Percentiles rank a stretch among this genome's conserved stretches.
These are phyloP conservation scores for Leptinotarsa defecta DNA, from an alignment of 1,140 invertebrate species.

Conservation along the genomic window DNA sequence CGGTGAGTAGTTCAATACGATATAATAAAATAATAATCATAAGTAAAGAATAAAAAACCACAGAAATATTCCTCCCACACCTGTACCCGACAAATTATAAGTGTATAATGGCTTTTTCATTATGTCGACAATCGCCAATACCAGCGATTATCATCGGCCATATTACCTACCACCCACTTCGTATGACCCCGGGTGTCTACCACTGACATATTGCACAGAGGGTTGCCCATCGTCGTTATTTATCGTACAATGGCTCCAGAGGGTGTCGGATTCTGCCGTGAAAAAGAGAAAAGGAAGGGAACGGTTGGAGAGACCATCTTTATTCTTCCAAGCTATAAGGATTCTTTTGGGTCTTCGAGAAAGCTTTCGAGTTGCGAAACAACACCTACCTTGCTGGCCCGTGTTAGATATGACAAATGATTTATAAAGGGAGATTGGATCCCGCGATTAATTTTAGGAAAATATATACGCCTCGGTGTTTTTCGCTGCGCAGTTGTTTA, in stretches of 20 bases:
- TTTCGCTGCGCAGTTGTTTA: neutral
- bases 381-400: conserved; percentile 35
- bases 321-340: conserved; percentile 28
- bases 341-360: conserved; percentile 35
- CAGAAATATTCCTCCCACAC: too few relatives aligned
- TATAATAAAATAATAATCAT: too few relatives aligned
- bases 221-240: conserved; percentile 36
- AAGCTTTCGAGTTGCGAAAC: conserved; percentile 12
- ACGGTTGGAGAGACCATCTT: conserved; percentile 1
- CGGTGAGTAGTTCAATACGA: too few relatives aligned
- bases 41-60: too few relatives aligned
- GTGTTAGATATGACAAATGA: conserved; percentile 46
- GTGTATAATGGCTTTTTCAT: conserved; percentile 9
- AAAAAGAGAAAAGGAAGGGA: conserved; percentile 27
- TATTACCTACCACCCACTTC: conserved; percentile 38
- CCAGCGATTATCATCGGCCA: conserved; percentile 23
- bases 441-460: conserved; percentile 40
- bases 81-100: neutral
- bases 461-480: conserved; percentile 27
- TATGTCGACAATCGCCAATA: conserved; percentile 6
- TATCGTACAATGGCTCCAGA: conserved; percentile 36
- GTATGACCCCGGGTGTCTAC: conserved; percentile 37
- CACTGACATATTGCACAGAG: conserved; percentile 41
- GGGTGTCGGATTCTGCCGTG: conserved; percentile 38
- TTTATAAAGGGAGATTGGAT: conserved; percentile 44